Base-by-base conservation (phyloP, 2,888 invertebrate species). In the Acholoe squamosa region DNA sequence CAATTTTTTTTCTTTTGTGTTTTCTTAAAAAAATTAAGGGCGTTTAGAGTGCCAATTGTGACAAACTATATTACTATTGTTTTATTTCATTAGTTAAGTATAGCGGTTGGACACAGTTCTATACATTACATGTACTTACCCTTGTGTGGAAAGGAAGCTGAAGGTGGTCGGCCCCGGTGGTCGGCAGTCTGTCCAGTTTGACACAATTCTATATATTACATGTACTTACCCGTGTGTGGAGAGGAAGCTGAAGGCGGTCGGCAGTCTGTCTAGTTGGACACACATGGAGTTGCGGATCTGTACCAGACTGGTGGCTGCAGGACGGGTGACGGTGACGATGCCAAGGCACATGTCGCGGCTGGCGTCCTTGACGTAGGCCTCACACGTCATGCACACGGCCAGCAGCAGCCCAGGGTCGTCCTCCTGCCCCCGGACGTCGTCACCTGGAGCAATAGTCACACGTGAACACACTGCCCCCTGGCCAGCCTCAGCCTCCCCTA, bases 171-270 rank as follows among this genome's bases (percentile, higher is more conserved):
- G 54, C 19, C 10, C 12, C n/a, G n/a, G n/a, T n/a, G n/a, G n/a
- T n/a, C n/a, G n/a, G n/a, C n/a, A 76, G 51, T 0, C 71, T 7
- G 43, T n/a, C 28, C 34, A 89, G n/a, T 43, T 67, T 25, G 19
- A 25, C 51, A 28, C 71, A 71, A n/a, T n/a, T n/a, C n/a, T n/a
- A n/a, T n/a, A n/a, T n/a, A n/a, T n/a, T n/a, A n/a, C n/a, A n/a
- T n/a, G 7, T 10, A 54, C 88, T 88, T 89, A 89, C 89, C 89
- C 89, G 31, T 89, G 56, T 25, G 56, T 89, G 67, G 89, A 34
- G 31, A 89, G 25, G 43, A 89, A 89, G 56, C 76, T 71, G 76
- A 89, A 89, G 67, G 67, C 77, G n/a, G 71, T 34, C 5, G 89
- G 89, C 28, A 76, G 51, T 0, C 71, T 7, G 43, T n/a, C 28